Base-by-base conservation (phyloP, 2,888 invertebrate genomes). In the Meloe dianella region DNA sequence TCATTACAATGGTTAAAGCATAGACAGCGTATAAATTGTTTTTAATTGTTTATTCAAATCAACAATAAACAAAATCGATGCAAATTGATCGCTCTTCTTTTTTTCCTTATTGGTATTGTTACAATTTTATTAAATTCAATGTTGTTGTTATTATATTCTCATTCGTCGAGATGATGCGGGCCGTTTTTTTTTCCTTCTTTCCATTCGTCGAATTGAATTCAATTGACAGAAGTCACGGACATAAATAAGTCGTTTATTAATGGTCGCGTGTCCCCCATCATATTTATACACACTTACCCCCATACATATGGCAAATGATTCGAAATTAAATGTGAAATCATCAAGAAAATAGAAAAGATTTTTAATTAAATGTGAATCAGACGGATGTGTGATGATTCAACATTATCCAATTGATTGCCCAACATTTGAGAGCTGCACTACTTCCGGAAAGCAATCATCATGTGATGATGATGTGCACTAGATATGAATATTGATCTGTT, bases 261-360 rank as follows among this genome's bases (percentile, higher is more conserved):
- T 12, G 61, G 66, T 67, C 67, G 67, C 67, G 67, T 67, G 67
- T 64, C 67, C 67, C 67, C 41, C 67, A 47, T 47, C 67, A 47
- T 20, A 35, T 35, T 35, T 35, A 35, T 1, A 5, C 7, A 10
- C 35, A 35, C 35, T 8, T 47, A 47, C 47, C 47, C 47, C 10
- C 47, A 47, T 47, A 20, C 14, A 14, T 14, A 35, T 14, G 20
- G 20, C 3, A 10, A 20, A 47, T 47, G 47, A 47, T 20, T 20
- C 20, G 20, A 7, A 41, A 41, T 41, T 41, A 41, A 41, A 41
- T 41, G 10, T 47, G 20, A 8, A 47, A 22, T 47, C 47, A 47
- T 47, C 22, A 22, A 20, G 3, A 20, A 22, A 5, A 14, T 0
- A 14, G 1, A 2, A 14, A 2, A 14, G 1, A 2, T 7, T 41